Evolutionary conservation across 2,797 vertebrate species (phyloP).

Genomic region (Chrysolophus pictus): DNA sequence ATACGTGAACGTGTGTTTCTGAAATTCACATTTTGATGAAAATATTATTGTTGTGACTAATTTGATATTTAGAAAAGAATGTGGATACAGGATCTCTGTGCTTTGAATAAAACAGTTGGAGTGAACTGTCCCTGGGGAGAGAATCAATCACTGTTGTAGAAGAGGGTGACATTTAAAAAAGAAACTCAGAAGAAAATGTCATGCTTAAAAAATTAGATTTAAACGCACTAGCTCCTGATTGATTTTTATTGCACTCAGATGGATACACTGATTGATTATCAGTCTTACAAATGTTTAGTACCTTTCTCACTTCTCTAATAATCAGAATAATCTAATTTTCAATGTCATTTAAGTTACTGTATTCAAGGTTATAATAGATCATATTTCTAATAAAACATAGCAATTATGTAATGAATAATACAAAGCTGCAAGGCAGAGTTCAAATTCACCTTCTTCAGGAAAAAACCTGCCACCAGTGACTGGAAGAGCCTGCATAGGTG

Average conservation of each 20-base stretch:
- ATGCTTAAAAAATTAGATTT: conserved; percentile 88
- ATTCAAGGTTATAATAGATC: conserved; percentile 83
- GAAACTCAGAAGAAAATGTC: conserved; percentile 85
- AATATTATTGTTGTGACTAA: conserved; percentile 74
- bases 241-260: conserved; percentile 84
- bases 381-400: conserved; percentile 80
- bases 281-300: conserved; percentile 80
- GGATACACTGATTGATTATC: conserved; percentile 83
- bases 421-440: conserved; percentile 63
- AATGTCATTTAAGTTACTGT: conserved; percentile 80
- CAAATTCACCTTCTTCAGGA: conserved; percentile 22
- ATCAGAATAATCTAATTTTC: conserved; percentile 87
- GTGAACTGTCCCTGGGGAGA: conserved; percentile 80
- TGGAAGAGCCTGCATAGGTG: neutral
- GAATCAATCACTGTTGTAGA: conserved; percentile 84
- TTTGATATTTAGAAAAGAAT: conserved; percentile 68
- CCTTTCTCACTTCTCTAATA: conserved; percentile 83
- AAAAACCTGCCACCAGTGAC: neutral
- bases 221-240: conserved; percentile 82
- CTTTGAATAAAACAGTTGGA: conserved; percentile 78
- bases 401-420: conserved; percentile 81
- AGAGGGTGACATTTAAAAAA: conserved; percentile 86
- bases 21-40: conserved; percentile 52
- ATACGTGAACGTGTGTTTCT: conserved; percentile 27
- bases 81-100: conserved; percentile 63